Percentiles rank a stretch among this genome's conserved stretches.
phyloP scores from a whole-genome alignment of 2,113 vertebrate species.

The Xenus cinereus region DNA sequence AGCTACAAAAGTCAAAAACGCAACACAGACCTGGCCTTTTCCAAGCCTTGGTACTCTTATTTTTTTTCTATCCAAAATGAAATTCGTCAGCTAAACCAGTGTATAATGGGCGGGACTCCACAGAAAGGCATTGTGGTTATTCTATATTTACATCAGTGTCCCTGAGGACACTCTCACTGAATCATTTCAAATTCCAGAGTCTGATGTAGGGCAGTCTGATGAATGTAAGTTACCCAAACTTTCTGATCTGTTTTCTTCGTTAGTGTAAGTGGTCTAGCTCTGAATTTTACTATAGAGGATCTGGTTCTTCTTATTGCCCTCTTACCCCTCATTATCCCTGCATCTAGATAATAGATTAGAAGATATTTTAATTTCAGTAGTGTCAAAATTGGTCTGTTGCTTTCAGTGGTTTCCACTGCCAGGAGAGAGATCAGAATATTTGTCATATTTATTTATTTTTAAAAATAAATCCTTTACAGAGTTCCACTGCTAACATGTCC shows the following conservation, averaged over 20 bases:
- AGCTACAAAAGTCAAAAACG: not conserved
- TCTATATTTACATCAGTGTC: conserved; percentile 37
- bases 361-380: not conserved
- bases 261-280: not conserved
- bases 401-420: conserved; percentile 8
- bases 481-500: not conserved
- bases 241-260: conserved; percentile 12
- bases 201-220: not conserved
- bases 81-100: not conserved
- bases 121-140: conserved; percentile 27
- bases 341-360: not conserved
- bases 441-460: not conserved
- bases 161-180: conserved; percentile 20
- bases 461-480: not conserved
- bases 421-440: not conserved
- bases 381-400: not conserved
- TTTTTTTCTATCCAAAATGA: not conserved
- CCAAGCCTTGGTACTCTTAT: not conserved
- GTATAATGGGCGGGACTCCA: not conserved
- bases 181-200: conserved; percentile 9
- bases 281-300: not conserved
- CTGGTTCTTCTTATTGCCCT: not conserved
- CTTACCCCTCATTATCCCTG: not conserved
- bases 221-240: not conserved
- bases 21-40: not conserved